phyloP scores from a whole-genome alignment of 1,140 invertebrate genomes.

The Drosophila seguyi region DNA sequence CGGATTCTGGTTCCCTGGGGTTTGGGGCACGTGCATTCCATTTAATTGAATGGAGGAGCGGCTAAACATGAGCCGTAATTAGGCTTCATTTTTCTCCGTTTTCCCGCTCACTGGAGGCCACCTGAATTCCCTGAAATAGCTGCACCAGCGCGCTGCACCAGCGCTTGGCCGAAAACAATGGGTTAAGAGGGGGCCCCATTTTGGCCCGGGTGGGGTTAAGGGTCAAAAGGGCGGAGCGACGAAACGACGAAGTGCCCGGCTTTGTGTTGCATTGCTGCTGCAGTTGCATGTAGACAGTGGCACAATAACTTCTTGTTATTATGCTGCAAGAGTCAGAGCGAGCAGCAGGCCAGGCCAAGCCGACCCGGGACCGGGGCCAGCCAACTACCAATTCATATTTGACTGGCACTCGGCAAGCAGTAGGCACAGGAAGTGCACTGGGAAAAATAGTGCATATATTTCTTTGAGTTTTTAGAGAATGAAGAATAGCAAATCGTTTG shows the following conservation, averaged over 20 bases:
- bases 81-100: constrained; percentile 57
- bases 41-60: constrained; percentile 72
- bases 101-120: constrained; percentile 44
- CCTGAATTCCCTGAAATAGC: constrained; percentile 44
- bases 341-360: constrained; percentile 16
- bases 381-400: constrained; percentile 76
- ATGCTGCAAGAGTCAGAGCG: constrained; percentile 62
- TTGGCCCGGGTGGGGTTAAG: constrained; percentile 2
- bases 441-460: neutral
- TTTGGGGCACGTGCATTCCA: constrained; percentile 62
- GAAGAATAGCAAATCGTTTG: rapidly evolving
- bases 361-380: constrained; percentile 8
- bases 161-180: constrained; percentile 38
- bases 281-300: constrained; percentile 68
- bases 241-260: constrained; percentile 11
- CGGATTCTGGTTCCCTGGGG: constrained; percentile 20
- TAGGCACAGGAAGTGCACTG: constrained; percentile 56
- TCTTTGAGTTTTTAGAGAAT: neutral
- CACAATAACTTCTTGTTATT: constrained; percentile 79
- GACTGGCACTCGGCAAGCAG: constrained; percentile 69
- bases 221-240: constrained; percentile 2
- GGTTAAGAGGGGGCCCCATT: neutral
- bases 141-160: constrained; percentile 15
- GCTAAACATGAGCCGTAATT: constrained; percentile 60
- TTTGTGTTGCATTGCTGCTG: constrained; percentile 48